Conservation (phyloP, 2,113 vertebrate genomes). For the Hydrochoerus hydrochaeris region DNA sequence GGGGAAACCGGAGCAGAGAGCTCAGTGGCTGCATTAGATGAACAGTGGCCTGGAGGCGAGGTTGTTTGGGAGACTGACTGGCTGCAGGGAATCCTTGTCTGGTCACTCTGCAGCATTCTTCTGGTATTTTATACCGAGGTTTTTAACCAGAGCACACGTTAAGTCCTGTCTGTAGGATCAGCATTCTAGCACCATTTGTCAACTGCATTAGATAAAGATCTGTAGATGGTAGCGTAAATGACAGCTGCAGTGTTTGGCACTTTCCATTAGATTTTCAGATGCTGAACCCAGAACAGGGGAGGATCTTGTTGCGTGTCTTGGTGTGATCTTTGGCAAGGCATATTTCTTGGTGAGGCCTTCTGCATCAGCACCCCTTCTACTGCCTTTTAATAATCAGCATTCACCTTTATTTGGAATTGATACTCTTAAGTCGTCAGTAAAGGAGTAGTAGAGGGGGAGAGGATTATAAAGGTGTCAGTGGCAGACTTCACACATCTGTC, state of each 20-base stretch:
- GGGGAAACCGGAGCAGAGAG: not conserved
- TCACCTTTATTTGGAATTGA: not conserved
- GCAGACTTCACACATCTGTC: not conserved
- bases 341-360: not conserved
- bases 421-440: not conserved
- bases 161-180: not conserved
- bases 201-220: not conserved
- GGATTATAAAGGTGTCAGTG: not conserved
- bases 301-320: not conserved
- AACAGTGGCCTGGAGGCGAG: not conserved
- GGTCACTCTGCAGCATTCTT: not conserved
- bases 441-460: accelerated
- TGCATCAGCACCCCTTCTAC: not conserved
- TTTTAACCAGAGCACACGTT: not conserved
- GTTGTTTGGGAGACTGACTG: not conserved
- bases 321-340: not conserved
- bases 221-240: not conserved
- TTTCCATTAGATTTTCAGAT: not conserved
- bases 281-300: not conserved
- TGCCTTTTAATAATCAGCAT: not conserved
- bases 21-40: not conserved
- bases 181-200: not conserved
- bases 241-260: not conserved
- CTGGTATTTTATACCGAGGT: not conserved
- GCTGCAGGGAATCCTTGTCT: not conserved